phyloP scores from a whole-genome alignment of 2,888 invertebrate species.

The Pristionchus entomophagus region DNA sequence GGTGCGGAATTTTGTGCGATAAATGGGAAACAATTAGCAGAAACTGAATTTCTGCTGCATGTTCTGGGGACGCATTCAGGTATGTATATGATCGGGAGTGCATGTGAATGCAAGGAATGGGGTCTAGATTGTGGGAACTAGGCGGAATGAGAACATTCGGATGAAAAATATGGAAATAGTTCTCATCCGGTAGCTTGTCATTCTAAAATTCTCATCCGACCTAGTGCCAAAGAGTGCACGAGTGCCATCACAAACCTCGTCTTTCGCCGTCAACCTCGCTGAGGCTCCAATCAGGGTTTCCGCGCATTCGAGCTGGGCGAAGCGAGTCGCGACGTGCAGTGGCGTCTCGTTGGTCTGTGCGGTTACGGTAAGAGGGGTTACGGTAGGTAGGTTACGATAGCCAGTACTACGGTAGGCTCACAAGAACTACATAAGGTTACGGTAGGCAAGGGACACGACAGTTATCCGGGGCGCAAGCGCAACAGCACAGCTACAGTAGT shows the following conservation, averaged over 20 bases:
- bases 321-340: slow-evolving; percentile 81
- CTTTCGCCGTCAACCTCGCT: slow-evolving; percentile 78
- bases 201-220: too few relatives aligned
- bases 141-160: too few relatives aligned
- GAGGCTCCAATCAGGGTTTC: slow-evolving; percentile 77
- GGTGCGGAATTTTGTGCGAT: not conserved
- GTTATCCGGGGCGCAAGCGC: not conserved
- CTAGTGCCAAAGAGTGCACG: too few relatives aligned
- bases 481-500: not conserved
- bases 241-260: slow-evolving; percentile 79
- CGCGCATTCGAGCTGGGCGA: slow-evolving; percentile 78
- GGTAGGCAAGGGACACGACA: not conserved
- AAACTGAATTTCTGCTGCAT: not conserved
- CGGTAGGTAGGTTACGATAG: not conserved
- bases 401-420: not conserved
- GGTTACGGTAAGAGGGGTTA: not conserved
- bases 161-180: too few relatives aligned
- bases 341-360: slow-evolving; percentile 82
- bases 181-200: too few relatives aligned
- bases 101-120: too few relatives aligned
- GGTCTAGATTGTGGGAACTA: too few relatives aligned
- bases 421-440: not conserved
- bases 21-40: not conserved
- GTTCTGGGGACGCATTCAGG: not conserved
- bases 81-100: too few relatives aligned